Conservation (phyloP, 2,888 invertebrate genomes). For the Cheilosia soror region DNA sequence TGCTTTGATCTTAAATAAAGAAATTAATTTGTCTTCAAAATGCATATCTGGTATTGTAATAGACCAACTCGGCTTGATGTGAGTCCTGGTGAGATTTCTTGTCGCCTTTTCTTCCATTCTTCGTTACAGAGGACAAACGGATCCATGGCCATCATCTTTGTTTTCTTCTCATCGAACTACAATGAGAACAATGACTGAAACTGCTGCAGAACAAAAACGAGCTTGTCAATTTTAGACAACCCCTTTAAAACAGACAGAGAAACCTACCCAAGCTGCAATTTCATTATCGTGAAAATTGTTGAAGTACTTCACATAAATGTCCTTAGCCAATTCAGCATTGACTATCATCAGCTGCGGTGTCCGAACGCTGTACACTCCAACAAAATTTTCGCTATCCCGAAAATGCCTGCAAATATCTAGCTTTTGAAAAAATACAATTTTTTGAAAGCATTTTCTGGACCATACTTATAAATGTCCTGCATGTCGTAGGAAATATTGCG, state of each 20-base stretch:
- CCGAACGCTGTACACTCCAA: conserved; percentile 82
- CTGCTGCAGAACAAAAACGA: conserved; percentile 10
- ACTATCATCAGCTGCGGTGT: conserved; percentile 81
- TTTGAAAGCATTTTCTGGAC: not conserved
- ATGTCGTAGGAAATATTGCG: conserved; percentile 80
- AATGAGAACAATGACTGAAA: too few species aligned
- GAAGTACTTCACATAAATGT: conserved; percentile 83
- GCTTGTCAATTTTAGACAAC: not conserved
- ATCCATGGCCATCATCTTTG: conserved; percentile 84
- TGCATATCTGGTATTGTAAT: not conserved
- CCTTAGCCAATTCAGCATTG: conserved; percentile 81
- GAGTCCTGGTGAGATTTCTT: conserved; percentile 84
- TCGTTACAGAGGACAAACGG: conserved; percentile 84
- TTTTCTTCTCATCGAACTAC: conserved; percentile 82
- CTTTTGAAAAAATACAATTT: not conserved
- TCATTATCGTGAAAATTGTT: conserved; percentile 82
- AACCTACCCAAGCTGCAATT: conserved; percentile 77
- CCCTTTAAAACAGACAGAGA: not conserved
- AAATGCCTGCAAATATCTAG: conserved; percentile 77
- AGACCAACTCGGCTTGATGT: conserved; percentile 84
- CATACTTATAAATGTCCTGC: conserved; percentile 82
- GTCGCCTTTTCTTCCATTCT: conserved; percentile 84
- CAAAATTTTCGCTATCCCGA: conserved; percentile 79
- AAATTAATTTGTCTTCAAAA: not conserved
- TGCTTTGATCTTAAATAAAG: conserved; percentile 81